Conservation (phyloP, 2,797 vertebrate genomes). For the Chanos chanos region DNA sequence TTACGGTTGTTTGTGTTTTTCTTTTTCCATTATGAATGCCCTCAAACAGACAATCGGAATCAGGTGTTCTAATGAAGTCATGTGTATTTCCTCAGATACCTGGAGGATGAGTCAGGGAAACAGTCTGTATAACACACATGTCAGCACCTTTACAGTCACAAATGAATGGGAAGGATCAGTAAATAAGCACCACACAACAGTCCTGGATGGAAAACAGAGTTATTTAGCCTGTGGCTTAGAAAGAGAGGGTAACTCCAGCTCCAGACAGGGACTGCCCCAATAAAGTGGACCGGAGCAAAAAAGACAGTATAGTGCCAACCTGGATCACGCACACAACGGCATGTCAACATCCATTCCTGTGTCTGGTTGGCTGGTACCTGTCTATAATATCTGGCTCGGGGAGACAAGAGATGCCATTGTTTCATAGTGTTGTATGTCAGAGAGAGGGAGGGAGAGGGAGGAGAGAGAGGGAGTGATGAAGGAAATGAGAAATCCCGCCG, state of each 20-base stretch:
- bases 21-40: background rate
- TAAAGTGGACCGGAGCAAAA: background rate
- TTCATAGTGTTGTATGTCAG: background rate
- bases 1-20: conserved; percentile 17
- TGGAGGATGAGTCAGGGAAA: background rate
- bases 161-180: background rate
- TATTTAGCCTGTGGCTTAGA: too few relatives aligned
- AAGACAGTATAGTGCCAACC: background rate
- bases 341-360: background rate
- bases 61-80: conserved; percentile 13
- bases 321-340: conserved; percentile 16
- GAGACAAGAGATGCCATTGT: conserved; percentile 8
- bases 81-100: background rate
- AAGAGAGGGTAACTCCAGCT: conserved; percentile 7
- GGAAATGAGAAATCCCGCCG: conserved; percentile 26
- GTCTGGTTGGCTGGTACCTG: background rate
- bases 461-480: background rate
- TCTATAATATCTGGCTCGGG: background rate
- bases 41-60: conserved; percentile 6
- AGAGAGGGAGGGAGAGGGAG: background rate
- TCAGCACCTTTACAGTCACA: background rate
- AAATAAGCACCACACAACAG: conserved; percentile 12
- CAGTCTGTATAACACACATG: background rate
- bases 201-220: background rate
- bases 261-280: background rate